Evolutionary conservation across 2,888 invertebrate genomes (phyloP).

Genomic region (Loripinus fragilis): DNA sequence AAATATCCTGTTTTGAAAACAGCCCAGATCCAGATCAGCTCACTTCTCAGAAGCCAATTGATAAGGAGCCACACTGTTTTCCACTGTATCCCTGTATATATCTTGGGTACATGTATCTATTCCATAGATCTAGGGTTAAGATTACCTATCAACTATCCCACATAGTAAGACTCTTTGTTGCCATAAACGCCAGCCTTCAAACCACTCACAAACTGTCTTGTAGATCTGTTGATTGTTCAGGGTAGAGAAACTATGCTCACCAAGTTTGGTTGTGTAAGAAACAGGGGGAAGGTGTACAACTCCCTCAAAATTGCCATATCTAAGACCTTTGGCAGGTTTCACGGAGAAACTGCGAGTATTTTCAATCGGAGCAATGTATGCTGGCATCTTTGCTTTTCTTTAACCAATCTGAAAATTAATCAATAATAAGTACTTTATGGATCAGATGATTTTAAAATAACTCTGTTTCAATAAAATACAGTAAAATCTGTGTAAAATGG

Average conservation of each 20-base stretch:
- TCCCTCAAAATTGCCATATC: constrained; percentile 77
- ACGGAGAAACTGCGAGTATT: constrained; percentile 67
- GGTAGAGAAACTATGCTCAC: constrained; percentile 59
- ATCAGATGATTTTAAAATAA: too few species aligned
- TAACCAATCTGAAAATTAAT: neutral
- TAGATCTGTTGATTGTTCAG: constrained; percentile 77
- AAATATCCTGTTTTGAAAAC: too few species aligned
- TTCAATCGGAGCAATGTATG: constrained; percentile 69
- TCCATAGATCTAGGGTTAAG: too few species aligned
- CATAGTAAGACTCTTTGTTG: constrained; percentile 77
- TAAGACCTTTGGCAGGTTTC: constrained; percentile 65
- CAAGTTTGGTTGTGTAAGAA: constrained; percentile 38
- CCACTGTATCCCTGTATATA: too few species aligned
- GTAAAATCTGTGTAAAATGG: too few species aligned
- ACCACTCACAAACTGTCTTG: constrained; percentile 78
- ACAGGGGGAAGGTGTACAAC: constrained; percentile 71
- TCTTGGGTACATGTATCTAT: too few species aligned
- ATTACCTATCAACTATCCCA: constrained; percentile 78
- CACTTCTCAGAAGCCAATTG: too few species aligned
- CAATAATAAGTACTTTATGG: too few species aligned
- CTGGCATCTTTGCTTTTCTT: constrained; percentile 63
- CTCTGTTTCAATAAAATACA: too few species aligned
- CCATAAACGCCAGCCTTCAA: constrained; percentile 78
- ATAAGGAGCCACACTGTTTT: too few species aligned
- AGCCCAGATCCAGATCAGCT: too few species aligned